Base-by-base conservation (phyloP, 1,140 invertebrate species). In the Drosophila kanapiae region DNA sequence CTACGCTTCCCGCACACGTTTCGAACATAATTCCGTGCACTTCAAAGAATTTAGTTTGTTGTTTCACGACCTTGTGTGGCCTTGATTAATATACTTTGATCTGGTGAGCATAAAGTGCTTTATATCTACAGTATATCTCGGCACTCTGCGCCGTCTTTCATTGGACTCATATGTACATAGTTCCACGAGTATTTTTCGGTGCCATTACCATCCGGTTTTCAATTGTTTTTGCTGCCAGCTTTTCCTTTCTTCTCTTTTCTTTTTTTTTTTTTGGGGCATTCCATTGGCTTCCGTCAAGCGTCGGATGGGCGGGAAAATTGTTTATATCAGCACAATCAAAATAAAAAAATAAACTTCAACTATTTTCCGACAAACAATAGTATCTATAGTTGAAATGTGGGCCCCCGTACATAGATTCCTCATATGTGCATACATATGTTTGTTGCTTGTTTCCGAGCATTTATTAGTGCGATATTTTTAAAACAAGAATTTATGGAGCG, bases 341-440 rank as follows among this genome's bases (percentile, higher is more conserved):
- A 88, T 85, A 77, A 85, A 88, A 85, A 88, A 85, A 90, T 78
- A 77, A 85, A 88, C 86, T 88, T 85, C 71, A 85, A 85, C 75
- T 70, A 60, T 65, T 75, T 78, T 81, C 45, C 54, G 76, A 59
- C 80, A 88, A 87, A 81, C 80, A 84, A 84, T 31, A 42, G 37
- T 47, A 54, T 58, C n/a, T 6, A 43, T 45, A 33, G 31, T 57
- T 53, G 42, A 54, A 42, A 11, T 38, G 16, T 59, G 58, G 40
- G 18, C 33, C 33, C 33, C 33, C 47, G 38, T 56, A 27, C 18
- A 10, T 59, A 31, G 45, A 51, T 53, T 31, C 8, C 18, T n/a
- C 54, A 49, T 63, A 29, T n/a, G n/a, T n/a, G n/a, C 14, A 18
- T 65, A 27, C 54, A 54, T 47, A 64, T 74, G 51, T 62, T 62